Evolutionary conservation across 1,140 invertebrate species (phyloP), one percentile per base, ranked within the genome.

Genomic region (Drosophila lacertosa): DNA sequence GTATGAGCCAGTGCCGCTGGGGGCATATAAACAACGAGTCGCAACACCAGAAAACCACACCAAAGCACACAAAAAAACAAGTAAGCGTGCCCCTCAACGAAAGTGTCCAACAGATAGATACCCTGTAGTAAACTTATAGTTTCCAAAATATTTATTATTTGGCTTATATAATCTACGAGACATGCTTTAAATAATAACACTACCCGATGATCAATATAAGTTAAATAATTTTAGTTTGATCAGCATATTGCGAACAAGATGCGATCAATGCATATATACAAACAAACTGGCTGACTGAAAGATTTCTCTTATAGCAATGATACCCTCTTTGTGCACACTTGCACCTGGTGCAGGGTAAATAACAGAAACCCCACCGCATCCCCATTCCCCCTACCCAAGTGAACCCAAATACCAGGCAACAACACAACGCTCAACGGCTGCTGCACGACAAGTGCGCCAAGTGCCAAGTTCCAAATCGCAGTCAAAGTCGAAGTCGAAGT

Each of bases 401-500:
- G 51, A 57, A 40, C 39, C 35, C 20, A 57, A 57, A 57, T 40
- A 42, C 57, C 57, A 45, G 24, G 20, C 29, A 26, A 15, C 7
- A 29, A 24, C 44, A 15, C 7, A 29, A 24, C 44, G 53, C 40
- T 58, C 63, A 58, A 66, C 63, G 32, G 45, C 45, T 48, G 44
- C 44, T 60, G 72, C 62, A 67, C 62, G 63, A 73, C 73, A 75
- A 75, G 73, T 72, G 69, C 60, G 68, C 68, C 68, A 65, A 70
- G 59, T 65, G 59, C 51, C 45, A 65, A 70, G 64, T 26, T 57
- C 64, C 47, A 54, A 67, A 15, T 35, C 45, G 26, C 20, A 53
- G 29, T 35, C 39, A 29, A 44, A 67, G 29, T 45, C 37, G 20
- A 11, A 48, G 35, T 42, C 45, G 50, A 35, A 65, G 51, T 70